Evolutionary conservation across 2,113 vertebrate genomes (phyloP).

Genomic region (Heterochromis multidens): DNA sequence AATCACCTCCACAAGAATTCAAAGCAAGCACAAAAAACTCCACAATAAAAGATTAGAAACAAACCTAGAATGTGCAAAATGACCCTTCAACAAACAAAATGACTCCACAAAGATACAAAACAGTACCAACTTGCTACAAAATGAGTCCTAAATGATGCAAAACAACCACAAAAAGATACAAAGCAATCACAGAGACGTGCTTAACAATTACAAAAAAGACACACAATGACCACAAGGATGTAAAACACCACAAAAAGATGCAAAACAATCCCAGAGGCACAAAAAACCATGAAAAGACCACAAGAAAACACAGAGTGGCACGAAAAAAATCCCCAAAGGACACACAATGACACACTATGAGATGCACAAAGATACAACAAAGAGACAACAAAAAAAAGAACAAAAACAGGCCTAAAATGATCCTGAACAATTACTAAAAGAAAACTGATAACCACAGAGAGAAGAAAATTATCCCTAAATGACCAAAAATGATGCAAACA

Average conservation of each 20-base stretch:
- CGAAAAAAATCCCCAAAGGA: neutral
- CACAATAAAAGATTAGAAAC: neutral
- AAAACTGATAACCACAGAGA: neutral
- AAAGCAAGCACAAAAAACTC: neutral
- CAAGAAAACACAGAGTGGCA: neutral
- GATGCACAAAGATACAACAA: neutral
- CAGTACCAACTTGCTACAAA: neutral
- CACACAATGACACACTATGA: neutral
- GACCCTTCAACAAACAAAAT: neutral
- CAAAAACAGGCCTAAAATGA: accelerated
- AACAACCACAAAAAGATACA: neutral
- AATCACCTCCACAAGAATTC: neutral
- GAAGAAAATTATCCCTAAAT: neutral
- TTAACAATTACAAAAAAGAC: neutral
- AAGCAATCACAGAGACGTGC: neutral
- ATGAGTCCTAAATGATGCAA: neutral
- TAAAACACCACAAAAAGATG: neutral
- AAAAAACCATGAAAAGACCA: neutral
- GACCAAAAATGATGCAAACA: neutral
- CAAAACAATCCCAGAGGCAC: neutral
- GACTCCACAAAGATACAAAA: neutral
- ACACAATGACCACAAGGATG: neutral
- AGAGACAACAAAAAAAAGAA: neutral
- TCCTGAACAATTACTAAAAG: neutral
- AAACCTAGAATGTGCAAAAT: neutral